Evolutionary conservation across 2,113 vertebrate genomes (phyloP).

Genomic region (Mesoclemmys tuberculata): DNA sequence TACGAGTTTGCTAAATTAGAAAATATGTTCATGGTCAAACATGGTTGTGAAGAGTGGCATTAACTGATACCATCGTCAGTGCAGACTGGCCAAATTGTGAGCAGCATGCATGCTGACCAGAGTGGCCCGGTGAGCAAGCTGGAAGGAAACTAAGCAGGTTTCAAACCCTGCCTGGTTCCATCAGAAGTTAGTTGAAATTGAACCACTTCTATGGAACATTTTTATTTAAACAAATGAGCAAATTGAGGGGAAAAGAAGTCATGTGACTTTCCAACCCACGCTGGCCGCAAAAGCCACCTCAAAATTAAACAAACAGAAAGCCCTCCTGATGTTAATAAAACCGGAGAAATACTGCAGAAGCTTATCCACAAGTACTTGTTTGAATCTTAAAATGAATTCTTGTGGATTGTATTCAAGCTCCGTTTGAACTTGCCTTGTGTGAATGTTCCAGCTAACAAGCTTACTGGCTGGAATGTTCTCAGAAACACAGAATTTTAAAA

Average conservation of each 20-base stretch:
- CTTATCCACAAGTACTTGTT: neutral
- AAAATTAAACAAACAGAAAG: conserved; percentile 10
- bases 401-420: rapidly evolving
- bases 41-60: neutral
- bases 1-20: neutral
- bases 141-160: neutral
- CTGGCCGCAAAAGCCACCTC: neutral
- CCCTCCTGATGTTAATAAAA: neutral
- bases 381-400: neutral
- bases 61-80: too few relatives aligned
- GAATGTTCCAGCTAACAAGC: neutral
- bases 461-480: neutral
- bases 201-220: neutral
- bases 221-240: neutral
- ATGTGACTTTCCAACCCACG: neutral
- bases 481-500: conserved; percentile 15
- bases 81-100: neutral
- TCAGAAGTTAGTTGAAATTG: neutral
- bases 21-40: neutral
- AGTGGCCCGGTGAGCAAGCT: neutral
- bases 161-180: neutral
- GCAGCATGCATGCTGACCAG: neutral
- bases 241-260: neutral
- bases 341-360: neutral
- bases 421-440: neutral